Conservation (phyloP, 2,797 vertebrate genomes). For the Ceyx erithaca region DNA sequence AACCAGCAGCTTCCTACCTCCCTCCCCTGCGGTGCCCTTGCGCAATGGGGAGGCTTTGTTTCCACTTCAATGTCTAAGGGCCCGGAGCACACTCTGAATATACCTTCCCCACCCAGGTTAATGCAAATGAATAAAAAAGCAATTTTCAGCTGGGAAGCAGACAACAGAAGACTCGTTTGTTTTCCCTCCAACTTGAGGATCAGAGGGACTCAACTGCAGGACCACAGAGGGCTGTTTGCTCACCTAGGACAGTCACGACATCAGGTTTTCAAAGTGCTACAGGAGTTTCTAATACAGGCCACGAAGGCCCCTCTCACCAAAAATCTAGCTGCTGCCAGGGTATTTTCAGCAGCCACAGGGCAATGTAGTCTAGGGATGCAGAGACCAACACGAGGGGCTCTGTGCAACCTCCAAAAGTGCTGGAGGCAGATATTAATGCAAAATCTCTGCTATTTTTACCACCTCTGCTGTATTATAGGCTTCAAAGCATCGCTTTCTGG, state of each 20-base stretch:
- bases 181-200: not conserved
- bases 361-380: fast-evolving
- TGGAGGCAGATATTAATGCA: not conserved
- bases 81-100: slow-evolving; percentile 12
- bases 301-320: not conserved
- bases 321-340: not conserved
- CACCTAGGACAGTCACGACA: not conserved
- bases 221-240: not conserved
- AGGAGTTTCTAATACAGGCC: fast-evolving
- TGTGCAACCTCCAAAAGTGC: not conserved
- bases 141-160: slow-evolving; percentile 16
- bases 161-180: not conserved
- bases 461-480: not conserved
- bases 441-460: not conserved
- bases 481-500: not conserved
- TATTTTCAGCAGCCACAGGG: not conserved
- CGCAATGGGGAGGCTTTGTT: not conserved
- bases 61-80: not conserved
- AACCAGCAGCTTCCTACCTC: not conserved
- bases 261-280: not conserved
- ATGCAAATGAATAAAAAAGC: slow-evolving; percentile 1
- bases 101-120: slow-evolving; percentile 12
- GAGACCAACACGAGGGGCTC: not conserved
- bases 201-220: not conserved
- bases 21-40: not conserved